phyloP scores from a whole-genome alignment of 2,888 invertebrate genomes.

The Thelaira solivaga region DNA sequence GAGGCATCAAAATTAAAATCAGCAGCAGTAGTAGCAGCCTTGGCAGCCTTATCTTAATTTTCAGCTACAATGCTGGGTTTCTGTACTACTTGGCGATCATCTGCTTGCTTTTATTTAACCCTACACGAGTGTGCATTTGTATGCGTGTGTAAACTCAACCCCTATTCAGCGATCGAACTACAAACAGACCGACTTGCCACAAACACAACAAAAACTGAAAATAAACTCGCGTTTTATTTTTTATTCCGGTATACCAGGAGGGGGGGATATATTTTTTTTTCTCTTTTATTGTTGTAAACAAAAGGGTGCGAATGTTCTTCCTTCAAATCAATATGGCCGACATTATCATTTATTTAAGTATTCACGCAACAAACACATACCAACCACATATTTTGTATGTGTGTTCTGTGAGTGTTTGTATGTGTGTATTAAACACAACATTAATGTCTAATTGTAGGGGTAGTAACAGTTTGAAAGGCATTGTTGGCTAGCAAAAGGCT shows the following conservation, averaged over 20 bases:
- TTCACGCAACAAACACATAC: conserved; percentile 33
- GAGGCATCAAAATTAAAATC: conserved; percentile 6
- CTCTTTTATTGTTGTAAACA: conserved; percentile 44
- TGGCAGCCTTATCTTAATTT: conserved; percentile 4
- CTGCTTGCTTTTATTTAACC: conserved; percentile 31
- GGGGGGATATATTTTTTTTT: too few species aligned
- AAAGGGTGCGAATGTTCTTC: conserved; percentile 67
- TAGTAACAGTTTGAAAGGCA: conserved; percentile 49
- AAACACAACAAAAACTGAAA: conserved; percentile 25
- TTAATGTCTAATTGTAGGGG: conserved; percentile 29
- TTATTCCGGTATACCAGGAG: conserved; percentile 22
- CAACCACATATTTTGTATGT: conserved; percentile 18
- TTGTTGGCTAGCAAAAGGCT: conserved; percentile 15
- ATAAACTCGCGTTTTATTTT: conserved; percentile 25
- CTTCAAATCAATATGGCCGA: conserved; percentile 69
- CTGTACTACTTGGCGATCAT: conserved; percentile 48
- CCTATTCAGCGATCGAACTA: conserved; percentile 60
- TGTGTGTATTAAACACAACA: conserved; percentile 5
- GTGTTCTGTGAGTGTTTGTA: too few species aligned
- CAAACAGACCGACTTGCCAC: conserved; percentile 53
- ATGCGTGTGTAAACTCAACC: conserved; percentile 21
- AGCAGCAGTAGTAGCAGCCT: too few species aligned
- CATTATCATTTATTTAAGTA: conserved; percentile 57
- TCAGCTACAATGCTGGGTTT: background rate
- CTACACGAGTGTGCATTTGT: background rate